Evolutionary conservation across 2,888 invertebrate species (phyloP).

Genomic region (Brenthis ino): DNA sequence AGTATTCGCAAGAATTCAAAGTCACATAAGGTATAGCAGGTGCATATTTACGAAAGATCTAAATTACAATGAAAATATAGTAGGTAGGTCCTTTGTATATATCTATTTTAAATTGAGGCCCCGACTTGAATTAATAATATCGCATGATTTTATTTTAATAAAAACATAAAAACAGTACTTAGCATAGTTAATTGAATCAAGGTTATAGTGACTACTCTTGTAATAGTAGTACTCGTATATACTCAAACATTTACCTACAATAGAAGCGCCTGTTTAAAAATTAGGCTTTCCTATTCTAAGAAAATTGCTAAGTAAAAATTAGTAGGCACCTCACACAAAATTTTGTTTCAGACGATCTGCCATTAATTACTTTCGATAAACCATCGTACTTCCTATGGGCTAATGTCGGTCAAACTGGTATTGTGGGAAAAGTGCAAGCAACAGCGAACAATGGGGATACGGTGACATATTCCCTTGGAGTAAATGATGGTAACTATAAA

Average conservation of each 20-base stretch:
- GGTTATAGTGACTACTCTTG: too few species aligned
- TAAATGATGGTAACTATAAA: slow-evolving; percentile 53
- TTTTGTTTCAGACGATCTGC: slow-evolving; percentile 33
- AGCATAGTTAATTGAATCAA: too few species aligned
- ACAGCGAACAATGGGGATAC: slow-evolving; percentile 61
- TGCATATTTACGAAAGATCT: too few species aligned
- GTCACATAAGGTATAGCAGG: background rate
- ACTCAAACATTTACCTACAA: too few species aligned
- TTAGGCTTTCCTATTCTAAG: background rate
- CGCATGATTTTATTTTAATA: too few species aligned
- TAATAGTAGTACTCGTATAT: too few species aligned
- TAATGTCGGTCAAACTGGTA: slow-evolving; percentile 56
- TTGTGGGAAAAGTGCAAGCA: slow-evolving; percentile 60
- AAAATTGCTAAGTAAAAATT: background rate
- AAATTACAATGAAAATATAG: too few species aligned
- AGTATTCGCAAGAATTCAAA: background rate
- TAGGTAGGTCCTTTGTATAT: too few species aligned
- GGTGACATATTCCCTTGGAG: slow-evolving; percentile 55
- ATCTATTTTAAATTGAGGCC: too few species aligned
- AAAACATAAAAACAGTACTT: too few species aligned
- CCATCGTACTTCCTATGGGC: slow-evolving; percentile 56
- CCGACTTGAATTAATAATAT: too few species aligned
- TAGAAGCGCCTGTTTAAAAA: too few species aligned
- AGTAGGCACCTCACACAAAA: background rate
- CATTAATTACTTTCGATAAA: slow-evolving; percentile 58